These are phyloP conservation scores for Ophiothrix spiculata DNA, from an alignment of 35 echinoderm and acorn worm species.

Conservation along the genomic window DNA sequence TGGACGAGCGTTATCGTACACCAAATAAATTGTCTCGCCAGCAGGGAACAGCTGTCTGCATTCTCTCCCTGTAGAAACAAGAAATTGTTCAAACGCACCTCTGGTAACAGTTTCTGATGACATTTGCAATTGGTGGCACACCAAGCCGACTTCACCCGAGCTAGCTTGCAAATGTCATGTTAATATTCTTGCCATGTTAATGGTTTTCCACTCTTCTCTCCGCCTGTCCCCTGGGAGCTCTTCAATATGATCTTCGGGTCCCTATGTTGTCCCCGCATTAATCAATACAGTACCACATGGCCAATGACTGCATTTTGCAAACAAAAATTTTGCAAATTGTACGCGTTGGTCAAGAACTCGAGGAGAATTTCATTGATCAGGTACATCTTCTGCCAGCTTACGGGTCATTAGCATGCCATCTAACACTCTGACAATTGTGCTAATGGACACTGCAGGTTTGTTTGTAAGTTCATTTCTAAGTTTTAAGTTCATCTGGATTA, in stretches of 20 bases:
- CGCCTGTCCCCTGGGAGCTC: not conserved
- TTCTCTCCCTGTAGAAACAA: not conserved
- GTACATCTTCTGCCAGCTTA: constrained; percentile 15
- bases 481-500: not conserved
- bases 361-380: not conserved
- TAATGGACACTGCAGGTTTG: not conserved
- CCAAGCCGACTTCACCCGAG: constrained; percentile 15
- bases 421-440: constrained; percentile 20
- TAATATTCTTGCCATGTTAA: constrained; percentile 17
- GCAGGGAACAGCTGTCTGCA: not conserved
- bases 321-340: constrained; percentile 17
- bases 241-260: not conserved
- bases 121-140: constrained; percentile 23
- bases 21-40: not conserved
- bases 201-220: constrained; percentile 11
- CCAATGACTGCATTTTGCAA: not conserved
- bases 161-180: constrained; percentile 20
- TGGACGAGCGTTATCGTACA: not conserved
- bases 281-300: not conserved
- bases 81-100: constrained; percentile 21
- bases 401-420: constrained; percentile 16
- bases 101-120: constrained; percentile 22
- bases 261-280: constrained; percentile 6
- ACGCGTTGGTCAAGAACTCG: not conserved
- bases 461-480: not conserved